phyloP scores from a whole-genome alignment of 2,113 vertebrate species.

The Chelonoidis abingdonii region DNA sequence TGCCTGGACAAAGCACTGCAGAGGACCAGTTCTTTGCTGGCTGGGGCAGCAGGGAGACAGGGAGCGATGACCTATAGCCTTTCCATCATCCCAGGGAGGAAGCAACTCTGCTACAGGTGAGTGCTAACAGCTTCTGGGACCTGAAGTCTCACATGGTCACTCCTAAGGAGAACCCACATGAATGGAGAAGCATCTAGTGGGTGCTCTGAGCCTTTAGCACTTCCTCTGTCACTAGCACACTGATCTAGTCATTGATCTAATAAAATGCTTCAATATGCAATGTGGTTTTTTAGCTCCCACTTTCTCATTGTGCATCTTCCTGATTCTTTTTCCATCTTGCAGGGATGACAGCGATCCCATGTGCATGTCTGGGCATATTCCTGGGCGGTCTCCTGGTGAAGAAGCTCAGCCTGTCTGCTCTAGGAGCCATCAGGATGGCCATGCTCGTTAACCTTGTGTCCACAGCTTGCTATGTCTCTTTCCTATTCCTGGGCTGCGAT shows the following conservation, averaged over 20 bases:
- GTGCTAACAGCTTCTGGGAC: neutral
- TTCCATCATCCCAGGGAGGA: neutral
- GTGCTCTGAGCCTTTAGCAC: neutral
- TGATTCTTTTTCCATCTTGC: neutral
- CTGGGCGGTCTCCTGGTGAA: conserved; percentile 96
- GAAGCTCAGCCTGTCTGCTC: conserved; percentile 94
- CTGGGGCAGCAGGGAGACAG: neutral
- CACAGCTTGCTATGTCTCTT: conserved; percentile 95
- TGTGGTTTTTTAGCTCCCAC: neutral
- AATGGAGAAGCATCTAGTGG: neutral
- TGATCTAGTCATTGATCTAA: neutral
- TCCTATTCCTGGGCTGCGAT: conserved; percentile 97
- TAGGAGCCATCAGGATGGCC: conserved; percentile 97
- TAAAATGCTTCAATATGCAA: neutral
- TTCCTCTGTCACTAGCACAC: neutral
- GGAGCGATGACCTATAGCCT: neutral
- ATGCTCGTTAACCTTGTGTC: conserved; percentile 98
- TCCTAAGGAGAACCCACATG: neutral
- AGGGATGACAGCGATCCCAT: conserved; percentile 99
- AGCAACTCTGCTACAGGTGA: neutral
- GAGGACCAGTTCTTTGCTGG: neutral
- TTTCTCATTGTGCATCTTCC: neutral
- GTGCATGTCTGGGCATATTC: conserved; percentile 97
- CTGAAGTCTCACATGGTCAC: neutral
- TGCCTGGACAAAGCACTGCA: neutral